Evolutionary conservation across 2,113 vertebrate genomes (phyloP), one percentile per base, ranked within the genome.

Genomic region (Rhadina sibilatrix): DNA sequence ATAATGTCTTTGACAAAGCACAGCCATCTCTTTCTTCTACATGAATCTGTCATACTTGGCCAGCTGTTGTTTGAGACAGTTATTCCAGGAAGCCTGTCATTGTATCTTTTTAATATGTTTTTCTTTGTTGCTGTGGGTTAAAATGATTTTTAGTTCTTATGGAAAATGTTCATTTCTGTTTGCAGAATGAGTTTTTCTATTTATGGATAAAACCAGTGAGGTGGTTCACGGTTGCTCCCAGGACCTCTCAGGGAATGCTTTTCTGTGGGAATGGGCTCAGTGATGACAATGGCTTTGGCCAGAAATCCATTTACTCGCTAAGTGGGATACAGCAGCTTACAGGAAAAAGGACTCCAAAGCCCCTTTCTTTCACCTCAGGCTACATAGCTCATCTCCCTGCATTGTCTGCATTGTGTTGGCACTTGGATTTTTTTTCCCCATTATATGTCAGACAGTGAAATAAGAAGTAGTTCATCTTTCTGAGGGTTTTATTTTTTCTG

Each of bases 11-110:
- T 93, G 65, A 47, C 8, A 91, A 94, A 21, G 40, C 66, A 72
- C 59, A 64, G 74, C 76, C 92, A 94, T 24, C 22, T 87, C 75
- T 54, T 52, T 70, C 18, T 37, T 66, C 42, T 78, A 13, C 72
- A 40, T 61, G 74, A 93, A 57, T 68, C 75, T 85, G 65, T 66
- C 40, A 57, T 23, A 20, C 37, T 38, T 47, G 84, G 66, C 87
- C 96, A 96, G 95, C 95, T 97, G 93, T 74, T 94, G 66, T 77
- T 78, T 87, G 88, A 81, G 93, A 86, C 95, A 86, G 21, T 64
- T 68, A 66, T 95, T 95, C 96, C 97, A 95, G 52, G 33, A 77
- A 89, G 66, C 37, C 50, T 94, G 88, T 90, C 66, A 3, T 35
- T 52, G 31, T 94, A 46, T n/a, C 82, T 92, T 82, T 82, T 70